These are phyloP conservation scores for Lepidurus packardi DNA, from an alignment of 1,140 invertebrate genomes.

Conservation along the genomic window DNA sequence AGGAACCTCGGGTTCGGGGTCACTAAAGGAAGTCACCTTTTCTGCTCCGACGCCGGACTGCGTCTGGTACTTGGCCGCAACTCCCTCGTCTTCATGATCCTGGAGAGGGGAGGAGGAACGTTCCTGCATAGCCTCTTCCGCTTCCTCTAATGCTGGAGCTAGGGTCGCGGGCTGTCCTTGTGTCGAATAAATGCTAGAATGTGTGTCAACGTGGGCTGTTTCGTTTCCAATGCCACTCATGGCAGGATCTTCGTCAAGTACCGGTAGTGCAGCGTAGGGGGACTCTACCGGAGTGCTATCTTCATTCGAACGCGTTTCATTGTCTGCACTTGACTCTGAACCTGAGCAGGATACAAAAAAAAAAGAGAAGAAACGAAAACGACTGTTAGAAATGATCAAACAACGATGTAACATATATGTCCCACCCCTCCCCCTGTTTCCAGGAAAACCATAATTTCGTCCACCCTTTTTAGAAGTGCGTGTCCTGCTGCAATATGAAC, in stretches of 20 bases:
- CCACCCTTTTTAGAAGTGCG: neutral
- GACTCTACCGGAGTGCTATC: neutral
- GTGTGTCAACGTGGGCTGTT: constrained; percentile 14
- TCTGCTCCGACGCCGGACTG: constrained; percentile 12
- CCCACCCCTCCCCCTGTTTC: neutral
- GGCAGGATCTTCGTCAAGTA: neutral
- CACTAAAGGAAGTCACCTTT: constrained; percentile 19
- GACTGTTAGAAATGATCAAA: neutral
- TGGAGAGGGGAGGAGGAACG: neutral
- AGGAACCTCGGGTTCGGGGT: constrained; percentile 7
- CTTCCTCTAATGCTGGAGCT: constrained; percentile 37
- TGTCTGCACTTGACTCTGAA: neutral
- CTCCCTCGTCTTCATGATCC: constrained; percentile 23
- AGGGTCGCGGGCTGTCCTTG: neutral
- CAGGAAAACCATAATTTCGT: neutral
- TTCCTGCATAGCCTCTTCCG: neutral
- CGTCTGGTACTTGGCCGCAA: neutral
- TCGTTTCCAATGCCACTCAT: neutral
- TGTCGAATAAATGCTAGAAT: neutral
- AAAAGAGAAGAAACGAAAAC: neutral
- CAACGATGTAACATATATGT: neutral
- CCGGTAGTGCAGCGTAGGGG: neutral
- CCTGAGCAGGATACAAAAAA: neutral
- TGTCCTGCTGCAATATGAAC: neutral
- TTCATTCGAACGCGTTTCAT: neutral